Evolutionary conservation across 2,113 vertebrate species (phyloP).

Genomic region (Burhinus bistriatus): DNA sequence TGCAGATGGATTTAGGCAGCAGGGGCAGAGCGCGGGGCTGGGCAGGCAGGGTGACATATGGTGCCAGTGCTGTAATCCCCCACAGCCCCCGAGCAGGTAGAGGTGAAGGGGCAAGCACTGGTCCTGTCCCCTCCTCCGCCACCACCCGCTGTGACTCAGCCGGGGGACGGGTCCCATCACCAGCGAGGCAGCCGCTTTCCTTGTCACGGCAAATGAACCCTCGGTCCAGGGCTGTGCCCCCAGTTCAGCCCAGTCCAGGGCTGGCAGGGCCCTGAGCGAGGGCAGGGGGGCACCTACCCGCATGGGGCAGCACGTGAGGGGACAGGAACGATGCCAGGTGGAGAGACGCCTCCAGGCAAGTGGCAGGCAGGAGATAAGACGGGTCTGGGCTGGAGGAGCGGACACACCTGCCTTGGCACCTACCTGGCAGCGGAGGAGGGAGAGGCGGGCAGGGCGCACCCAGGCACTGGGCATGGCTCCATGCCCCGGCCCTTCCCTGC

Average conservation of each 20-base stretch:
- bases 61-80: not conserved
- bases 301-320: fast-evolving
- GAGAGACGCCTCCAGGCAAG: not conserved
- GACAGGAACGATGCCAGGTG: no score
- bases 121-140: not conserved
- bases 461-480: fast-evolving
- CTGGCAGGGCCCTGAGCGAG: not conserved
- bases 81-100: not conserved
- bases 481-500: not conserved
- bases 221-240: not conserved
- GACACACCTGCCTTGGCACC: not conserved
- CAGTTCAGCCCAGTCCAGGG: not conserved
- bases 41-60: not conserved
- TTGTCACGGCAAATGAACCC: fast-evolving
- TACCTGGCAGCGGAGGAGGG: not conserved
- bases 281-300: not conserved
- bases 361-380: not conserved
- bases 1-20: not conserved
- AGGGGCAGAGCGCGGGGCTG: not conserved
- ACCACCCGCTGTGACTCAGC: not conserved
- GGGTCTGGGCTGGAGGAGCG: fast-evolving
- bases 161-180: fast-evolving
- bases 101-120: not conserved
- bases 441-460: not conserved
- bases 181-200: fast-evolving